Conservation (phyloP, 1,140 invertebrate genomes). For the Drosophila aff. region DNA sequence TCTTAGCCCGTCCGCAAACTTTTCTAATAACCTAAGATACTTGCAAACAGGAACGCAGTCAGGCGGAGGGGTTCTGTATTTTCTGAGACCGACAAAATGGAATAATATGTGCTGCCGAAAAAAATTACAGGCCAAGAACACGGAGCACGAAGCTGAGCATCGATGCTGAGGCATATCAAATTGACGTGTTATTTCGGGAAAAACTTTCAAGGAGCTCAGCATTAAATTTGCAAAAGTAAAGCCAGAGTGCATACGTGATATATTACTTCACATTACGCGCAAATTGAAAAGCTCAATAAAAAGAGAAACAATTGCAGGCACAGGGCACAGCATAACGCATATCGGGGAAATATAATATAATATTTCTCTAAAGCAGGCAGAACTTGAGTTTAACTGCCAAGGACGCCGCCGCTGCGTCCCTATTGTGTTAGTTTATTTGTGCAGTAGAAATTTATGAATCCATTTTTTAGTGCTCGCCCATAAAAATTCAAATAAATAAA, state of each 20-base stretch:
- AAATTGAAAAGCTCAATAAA: constrained; percentile 70
- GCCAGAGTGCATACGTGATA: constrained; percentile 60
- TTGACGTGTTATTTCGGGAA: constrained; percentile 65
- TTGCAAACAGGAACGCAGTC: constrained; percentile 50
- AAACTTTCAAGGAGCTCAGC: constrained; percentile 47
- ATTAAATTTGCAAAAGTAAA: constrained; percentile 68
- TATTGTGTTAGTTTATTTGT: constrained; percentile 51
- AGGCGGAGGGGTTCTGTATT: not conserved
- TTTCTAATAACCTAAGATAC: constrained; percentile 76
- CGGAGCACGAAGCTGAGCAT: constrained; percentile 7
- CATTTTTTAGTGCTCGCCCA: constrained; percentile 38
- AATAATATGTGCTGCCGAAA: constrained; percentile 41
- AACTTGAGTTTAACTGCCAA: constrained; percentile 32
- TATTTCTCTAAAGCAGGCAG: constrained; percentile 8
- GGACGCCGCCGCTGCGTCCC: not conserved
- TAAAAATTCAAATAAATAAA: constrained; percentile 49
- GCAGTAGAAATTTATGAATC: constrained; percentile 42
- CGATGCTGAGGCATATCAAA: constrained; percentile 66
- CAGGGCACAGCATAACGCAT: not conserved
- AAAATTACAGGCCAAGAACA: constrained; percentile 10
- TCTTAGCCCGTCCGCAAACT: constrained; percentile 42
- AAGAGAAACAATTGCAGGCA: constrained; percentile 21
- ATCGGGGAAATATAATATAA: constrained; percentile 22
- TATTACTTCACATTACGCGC: constrained; percentile 67
- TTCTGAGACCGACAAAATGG: not conserved